A percentile compares a stretch with the other conserved stretches of the same genome.
These are phyloP conservation scores for Onychostoma macrolepis DNA, from an alignment of 2,113 vertebrate genomes.

Conservation along the genomic window DNA sequence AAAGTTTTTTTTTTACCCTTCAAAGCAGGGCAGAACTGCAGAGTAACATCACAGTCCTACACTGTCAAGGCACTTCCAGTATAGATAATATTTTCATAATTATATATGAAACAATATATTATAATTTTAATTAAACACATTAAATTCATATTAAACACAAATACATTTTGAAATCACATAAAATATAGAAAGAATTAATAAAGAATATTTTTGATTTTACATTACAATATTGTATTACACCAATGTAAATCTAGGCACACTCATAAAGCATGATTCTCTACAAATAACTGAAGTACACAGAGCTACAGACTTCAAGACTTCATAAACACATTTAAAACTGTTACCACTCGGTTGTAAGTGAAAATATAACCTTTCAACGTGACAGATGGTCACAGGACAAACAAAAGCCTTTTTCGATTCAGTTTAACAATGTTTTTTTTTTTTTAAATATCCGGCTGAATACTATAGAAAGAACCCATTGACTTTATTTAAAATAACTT, in stretches of 20 bases:
- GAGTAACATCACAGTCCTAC: neutral
- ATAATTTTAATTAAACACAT: too few relatives aligned
- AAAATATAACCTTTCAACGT: conserved; percentile 6
- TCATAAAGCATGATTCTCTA: neutral
- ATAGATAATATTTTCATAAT: too few relatives aligned
- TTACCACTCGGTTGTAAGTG: neutral
- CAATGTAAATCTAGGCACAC: neutral
- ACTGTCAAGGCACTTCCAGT: neutral
- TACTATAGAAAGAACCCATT: conserved; percentile 45
- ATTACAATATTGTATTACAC: neutral
- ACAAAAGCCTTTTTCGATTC: neutral
- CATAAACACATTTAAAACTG: neutral
- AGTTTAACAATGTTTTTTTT: neutral
- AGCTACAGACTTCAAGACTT: neutral
- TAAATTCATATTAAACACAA: neutral
- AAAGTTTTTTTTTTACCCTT: neutral
- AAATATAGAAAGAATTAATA: neutral
- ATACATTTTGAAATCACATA: neutral
- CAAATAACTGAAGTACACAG: neutral
- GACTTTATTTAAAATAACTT: conserved; percentile 49
- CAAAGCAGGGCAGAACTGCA: neutral
- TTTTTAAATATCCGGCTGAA: neutral
- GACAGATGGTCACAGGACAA: conserved; percentile 28
- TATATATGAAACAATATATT: too few relatives aligned
- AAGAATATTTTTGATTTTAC: neutral